Evolutionary conservation across 2,888 invertebrate species (phyloP).

Genomic region (Spicauda simplicius): DNA sequence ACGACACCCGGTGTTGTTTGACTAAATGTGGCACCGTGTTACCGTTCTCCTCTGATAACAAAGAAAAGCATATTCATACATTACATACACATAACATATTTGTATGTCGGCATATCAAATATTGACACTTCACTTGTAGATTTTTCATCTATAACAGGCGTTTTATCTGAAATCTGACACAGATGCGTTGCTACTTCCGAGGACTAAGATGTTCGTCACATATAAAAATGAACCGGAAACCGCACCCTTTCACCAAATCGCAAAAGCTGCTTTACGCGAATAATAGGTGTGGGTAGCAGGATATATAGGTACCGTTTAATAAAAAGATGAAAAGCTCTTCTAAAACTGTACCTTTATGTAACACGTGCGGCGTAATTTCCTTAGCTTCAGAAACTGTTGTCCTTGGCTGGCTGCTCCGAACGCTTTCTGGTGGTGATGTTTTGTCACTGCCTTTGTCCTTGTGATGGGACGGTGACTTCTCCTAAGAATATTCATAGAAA

Average conservation of each 20-base stretch:
- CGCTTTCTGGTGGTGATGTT: conserved; percentile 54
- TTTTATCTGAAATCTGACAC: too few species aligned
- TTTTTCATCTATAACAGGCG: too few species aligned
- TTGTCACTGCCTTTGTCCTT: conserved; percentile 53
- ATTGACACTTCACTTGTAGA: too few species aligned
- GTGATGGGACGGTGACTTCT: conserved; percentile 61
- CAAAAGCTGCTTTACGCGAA: too few species aligned
- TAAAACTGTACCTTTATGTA: conserved; percentile 48
- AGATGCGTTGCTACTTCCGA: too few species aligned
- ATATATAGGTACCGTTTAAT: too few species aligned
- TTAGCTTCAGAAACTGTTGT: conserved; percentile 43
- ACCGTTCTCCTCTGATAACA: conserved; percentile 59
- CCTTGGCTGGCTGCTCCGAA: conserved; percentile 24
- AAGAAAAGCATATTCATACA: neutral
- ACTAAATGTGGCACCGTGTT: conserved; percentile 57
- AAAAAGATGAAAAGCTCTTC: neutral
- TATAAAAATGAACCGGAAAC: too few species aligned
- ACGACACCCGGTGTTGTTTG: conserved; percentile 74
- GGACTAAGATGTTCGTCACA: too few species aligned
- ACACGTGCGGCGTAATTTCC: conserved; percentile 43
- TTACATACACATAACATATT: too few species aligned
- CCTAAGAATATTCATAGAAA: conserved; percentile 47
- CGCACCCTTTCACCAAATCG: too few species aligned
- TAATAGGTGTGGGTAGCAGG: too few species aligned
- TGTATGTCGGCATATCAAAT: too few species aligned